A percentile compares a stretch with the other conserved stretches of the same genome.
Conservation (phyloP, 2,797 vertebrate genomes). For the Delichon dasypus region DNA sequence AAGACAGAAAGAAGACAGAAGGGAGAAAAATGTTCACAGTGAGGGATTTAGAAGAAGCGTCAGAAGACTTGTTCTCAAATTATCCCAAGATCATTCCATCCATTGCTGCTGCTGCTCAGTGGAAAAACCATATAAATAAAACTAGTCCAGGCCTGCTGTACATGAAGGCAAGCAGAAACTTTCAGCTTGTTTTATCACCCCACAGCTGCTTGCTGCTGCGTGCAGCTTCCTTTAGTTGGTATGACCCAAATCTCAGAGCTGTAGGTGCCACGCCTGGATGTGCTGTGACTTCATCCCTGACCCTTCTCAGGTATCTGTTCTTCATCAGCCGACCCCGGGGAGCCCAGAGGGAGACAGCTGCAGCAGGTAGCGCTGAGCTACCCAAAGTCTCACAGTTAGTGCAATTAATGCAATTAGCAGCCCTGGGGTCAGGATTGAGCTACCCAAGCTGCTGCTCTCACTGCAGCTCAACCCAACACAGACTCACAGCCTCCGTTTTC, state of each 20-base stretch:
- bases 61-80: background rate
- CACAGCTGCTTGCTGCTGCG: background rate
- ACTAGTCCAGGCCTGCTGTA: background rate
- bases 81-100: background rate
- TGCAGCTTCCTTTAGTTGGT: rapidly evolving
- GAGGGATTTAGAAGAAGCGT: background rate
- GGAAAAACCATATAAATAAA: background rate
- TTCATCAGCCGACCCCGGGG: background rate
- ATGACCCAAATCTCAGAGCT: background rate
- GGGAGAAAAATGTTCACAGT: background rate
- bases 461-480: background rate
- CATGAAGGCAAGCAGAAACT: background rate
- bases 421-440: rapidly evolving
- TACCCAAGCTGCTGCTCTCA: background rate
- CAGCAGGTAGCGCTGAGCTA: background rate
- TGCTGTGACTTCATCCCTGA: background rate
- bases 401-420: background rate
- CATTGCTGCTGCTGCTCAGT: background rate
- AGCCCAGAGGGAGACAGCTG: background rate
- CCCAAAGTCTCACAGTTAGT: background rate
- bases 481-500: background rate
- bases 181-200: background rate
- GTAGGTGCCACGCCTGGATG: background rate
- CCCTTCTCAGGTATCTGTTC: background rate
- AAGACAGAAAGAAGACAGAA: background rate